Conservation (phyloP, 2,113 vertebrate genomes). For the Globicephala melas region DNA sequence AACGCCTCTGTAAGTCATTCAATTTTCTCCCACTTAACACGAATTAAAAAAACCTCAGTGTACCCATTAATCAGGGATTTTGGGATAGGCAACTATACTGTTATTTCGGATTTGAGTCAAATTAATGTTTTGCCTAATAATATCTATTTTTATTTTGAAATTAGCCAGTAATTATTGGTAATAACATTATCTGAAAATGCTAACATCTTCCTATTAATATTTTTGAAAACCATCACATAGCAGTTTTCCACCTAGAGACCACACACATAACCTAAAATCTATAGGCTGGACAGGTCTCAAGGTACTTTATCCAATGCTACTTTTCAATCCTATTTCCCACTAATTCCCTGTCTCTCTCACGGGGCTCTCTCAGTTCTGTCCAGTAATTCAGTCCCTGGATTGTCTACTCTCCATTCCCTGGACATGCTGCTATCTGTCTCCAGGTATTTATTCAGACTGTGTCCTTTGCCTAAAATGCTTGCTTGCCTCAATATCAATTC, state of each 20-base stretch:
- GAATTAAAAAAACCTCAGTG: neutral
- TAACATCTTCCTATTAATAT: neutral
- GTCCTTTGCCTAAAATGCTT: neutral
- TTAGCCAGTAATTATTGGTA: neutral
- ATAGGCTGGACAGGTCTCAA: neutral
- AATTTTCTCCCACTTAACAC: neutral
- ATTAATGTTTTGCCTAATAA: neutral
- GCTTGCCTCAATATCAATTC: neutral
- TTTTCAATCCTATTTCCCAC: neutral
- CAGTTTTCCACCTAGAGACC: neutral
- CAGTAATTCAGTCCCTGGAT: neutral
- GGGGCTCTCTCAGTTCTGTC: neutral
- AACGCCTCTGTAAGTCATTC: neutral
- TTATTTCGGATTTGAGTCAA: neutral
- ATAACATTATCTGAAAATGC: neutral
- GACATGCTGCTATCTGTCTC: neutral
- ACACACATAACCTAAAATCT: neutral
- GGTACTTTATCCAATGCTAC: neutral
- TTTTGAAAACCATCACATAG: neutral
- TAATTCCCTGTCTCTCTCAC: neutral
- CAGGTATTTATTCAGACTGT: neutral
- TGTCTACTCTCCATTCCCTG: neutral
- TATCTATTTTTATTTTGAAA: conserved; percentile 15
- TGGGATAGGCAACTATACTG: neutral
- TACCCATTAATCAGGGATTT: neutral